A percentile compares a stretch with the other conserved stretches of the same genome.
Conservation (phyloP, 2,888 invertebrate genomes). For the Acholoe squamosa region DNA sequence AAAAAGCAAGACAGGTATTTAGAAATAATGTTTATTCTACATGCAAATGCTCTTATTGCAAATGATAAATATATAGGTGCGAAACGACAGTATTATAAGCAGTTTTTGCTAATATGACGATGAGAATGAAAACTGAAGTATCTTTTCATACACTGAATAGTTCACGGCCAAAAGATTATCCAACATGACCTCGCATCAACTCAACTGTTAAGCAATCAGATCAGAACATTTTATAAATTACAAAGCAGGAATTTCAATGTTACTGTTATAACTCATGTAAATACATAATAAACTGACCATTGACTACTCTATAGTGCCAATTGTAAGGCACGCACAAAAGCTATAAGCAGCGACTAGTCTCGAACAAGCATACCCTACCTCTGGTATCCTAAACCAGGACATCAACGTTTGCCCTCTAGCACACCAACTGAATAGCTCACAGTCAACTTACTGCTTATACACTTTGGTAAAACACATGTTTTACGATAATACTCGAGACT, state of each 20-base stretch:
- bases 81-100: conserved; percentile 25
- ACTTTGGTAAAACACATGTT: not conserved
- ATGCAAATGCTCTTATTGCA: conserved; percentile 37
- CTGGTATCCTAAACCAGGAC: not conserved
- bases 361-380: not conserved
- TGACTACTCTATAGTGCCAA: not conserved
- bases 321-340: not conserved
- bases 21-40: conserved; percentile 37
- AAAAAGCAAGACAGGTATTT: not conserved
- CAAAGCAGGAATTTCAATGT: not conserved
- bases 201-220: conserved; percentile 13
- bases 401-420: not conserved
- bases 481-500: not conserved
- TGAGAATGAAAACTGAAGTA: not conserved
- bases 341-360: not conserved
- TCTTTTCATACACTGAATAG: not conserved
- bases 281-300: not conserved
- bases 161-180: not conserved
- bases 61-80: conserved; percentile 38
- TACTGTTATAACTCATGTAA: not conserved
- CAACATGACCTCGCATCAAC: not conserved
- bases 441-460: not conserved
- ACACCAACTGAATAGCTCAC: not conserved
- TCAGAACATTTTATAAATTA: conserved; percentile 16
- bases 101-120: not conserved